Percentiles rank a stretch among this genome's conserved stretches.
Conservation (phyloP, 2,797 vertebrate genomes). For the Peromyscus eremicus region DNA sequence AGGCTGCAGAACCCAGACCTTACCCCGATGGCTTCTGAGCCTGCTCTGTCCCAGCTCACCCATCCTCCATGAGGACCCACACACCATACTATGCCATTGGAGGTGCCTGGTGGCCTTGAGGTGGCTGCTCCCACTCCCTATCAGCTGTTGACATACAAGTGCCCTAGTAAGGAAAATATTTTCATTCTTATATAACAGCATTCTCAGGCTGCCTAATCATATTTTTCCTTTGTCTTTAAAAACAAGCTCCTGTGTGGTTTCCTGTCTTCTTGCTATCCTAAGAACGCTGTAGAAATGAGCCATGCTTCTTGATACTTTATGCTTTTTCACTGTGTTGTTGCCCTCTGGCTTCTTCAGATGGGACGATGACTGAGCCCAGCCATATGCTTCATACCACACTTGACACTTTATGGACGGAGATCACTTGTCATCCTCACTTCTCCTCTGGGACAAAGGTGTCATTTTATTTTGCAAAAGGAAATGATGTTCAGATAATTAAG, state of each 20-base stretch:
- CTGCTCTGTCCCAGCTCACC: not conserved
- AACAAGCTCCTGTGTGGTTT: constrained; percentile 93
- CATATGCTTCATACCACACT: constrained; percentile 52
- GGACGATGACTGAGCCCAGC: not conserved
- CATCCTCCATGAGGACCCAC: too few species aligned
- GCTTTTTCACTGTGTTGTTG: not conserved
- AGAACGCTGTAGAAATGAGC: not conserved
- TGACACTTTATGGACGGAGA: constrained; percentile 56
- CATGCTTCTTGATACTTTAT: not conserved
- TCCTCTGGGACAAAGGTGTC: constrained; percentile 6
- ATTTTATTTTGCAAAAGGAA: constrained; percentile 44
- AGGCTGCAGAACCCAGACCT: constrained; percentile 7
- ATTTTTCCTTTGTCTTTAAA: constrained; percentile 89
- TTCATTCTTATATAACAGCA: constrained; percentile 92
- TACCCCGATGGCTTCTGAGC: not conserved
- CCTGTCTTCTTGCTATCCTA: constrained; percentile 66
- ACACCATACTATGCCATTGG: not conserved
- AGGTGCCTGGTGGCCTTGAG: constrained; percentile 88
- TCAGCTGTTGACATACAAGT: constrained; percentile 96
- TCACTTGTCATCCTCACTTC: not conserved
- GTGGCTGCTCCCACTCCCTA: constrained; percentile 90
- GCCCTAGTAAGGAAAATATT: constrained; percentile 95
- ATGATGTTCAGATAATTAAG: constrained; percentile 23
- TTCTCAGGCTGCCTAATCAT: constrained; percentile 88
- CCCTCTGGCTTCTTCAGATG: not conserved